phyloP scores from a whole-genome alignment of 2,797 vertebrate genomes.

The Phalanger gymnotis region DNA sequence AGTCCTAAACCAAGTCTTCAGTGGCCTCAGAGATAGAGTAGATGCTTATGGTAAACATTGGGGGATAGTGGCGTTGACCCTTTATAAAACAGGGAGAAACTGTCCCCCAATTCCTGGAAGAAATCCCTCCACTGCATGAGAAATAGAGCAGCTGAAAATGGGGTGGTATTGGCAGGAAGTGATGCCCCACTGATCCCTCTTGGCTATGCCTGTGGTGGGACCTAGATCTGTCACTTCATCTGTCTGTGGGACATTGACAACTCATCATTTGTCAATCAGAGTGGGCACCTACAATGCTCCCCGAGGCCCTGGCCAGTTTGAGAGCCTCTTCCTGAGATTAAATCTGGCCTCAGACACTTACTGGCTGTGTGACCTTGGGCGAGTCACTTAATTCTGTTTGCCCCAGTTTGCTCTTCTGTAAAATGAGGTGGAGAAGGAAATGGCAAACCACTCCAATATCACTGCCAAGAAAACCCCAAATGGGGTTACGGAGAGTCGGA shows the following conservation, averaged over 20 bases:
- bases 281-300: no score
- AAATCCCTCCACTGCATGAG: not conserved
- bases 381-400: not conserved
- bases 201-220: not conserved
- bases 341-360: not conserved
- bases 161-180: not conserved
- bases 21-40: not conserved
- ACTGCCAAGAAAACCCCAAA: not conserved
- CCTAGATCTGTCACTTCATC: no score
- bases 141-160: not conserved
- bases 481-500: not conserved
- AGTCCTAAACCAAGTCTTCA: not conserved
- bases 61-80: no score
- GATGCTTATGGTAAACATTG: not conserved
- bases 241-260: no score
- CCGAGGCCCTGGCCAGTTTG: not conserved
- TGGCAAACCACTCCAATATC: not conserved
- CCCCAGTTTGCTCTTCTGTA: not conserved
- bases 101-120: no score
- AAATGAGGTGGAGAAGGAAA: not conserved
- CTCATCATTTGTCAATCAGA: not conserved
- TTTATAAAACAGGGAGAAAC: not conserved
- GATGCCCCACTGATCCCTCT: not conserved
- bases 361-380: not conserved
- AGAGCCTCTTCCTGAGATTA: not conserved